Evolutionary conservation across 2,113 vertebrate species (phyloP).

Genomic region (Helogale parvula): DNA sequence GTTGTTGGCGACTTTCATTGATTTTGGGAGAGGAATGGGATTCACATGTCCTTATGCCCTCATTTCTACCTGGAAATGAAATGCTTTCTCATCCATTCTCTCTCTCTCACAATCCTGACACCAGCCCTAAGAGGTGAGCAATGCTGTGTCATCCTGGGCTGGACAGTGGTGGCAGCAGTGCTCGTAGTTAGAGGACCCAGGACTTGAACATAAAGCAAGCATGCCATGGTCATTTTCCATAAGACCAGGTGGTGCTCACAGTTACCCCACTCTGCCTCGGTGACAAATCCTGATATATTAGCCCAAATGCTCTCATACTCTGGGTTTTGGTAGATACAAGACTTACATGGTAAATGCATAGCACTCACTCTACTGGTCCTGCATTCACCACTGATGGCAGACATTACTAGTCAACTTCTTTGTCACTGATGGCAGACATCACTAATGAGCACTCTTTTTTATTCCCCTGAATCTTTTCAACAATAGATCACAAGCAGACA

Average conservation of each 20-base stretch:
- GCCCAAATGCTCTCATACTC: background rate
- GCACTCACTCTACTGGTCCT: background rate
- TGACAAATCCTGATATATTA: background rate
- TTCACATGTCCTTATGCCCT: background rate
- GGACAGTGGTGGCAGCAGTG: background rate
- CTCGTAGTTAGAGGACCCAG: background rate
- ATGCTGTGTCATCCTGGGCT: background rate
- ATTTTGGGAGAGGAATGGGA: background rate
- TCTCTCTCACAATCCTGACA: background rate
- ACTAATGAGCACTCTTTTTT: too few relatives aligned
- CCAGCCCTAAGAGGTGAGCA: background rate
- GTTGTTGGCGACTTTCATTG: background rate
- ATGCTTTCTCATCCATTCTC: background rate
- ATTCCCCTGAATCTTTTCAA: too few relatives aligned
- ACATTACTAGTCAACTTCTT: background rate
- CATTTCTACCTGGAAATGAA: conserved; percentile 39
- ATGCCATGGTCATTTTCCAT: background rate
- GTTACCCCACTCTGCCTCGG: background rate
- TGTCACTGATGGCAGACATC: too few relatives aligned
- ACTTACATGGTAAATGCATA: background rate
- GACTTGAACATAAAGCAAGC: background rate
- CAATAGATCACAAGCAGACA: background rate
- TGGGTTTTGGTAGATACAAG: background rate
- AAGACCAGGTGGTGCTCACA: background rate
- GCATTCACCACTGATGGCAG: background rate